These are phyloP conservation scores for Chondrosia reniformis DNA, from an alignment of 37 sponge, comb jelly and placozoan species.

Conservation along the genomic window DNA sequence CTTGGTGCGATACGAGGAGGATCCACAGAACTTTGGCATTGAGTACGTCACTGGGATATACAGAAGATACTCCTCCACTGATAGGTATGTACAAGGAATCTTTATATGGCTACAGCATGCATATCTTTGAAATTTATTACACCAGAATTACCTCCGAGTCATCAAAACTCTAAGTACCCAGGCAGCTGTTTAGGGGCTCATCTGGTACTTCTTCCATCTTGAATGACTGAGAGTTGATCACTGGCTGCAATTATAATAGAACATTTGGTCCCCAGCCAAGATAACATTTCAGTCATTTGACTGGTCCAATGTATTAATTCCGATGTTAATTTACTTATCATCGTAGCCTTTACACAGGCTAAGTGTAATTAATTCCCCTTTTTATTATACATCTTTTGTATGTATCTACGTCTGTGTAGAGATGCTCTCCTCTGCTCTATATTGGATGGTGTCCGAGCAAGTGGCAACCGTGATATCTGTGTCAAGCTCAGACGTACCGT, in stretches of 20 bases:
- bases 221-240: too few relatives aligned
- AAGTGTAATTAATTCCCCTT: too few relatives aligned
- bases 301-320: not conserved
- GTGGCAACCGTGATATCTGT: slow-evolving; percentile 94
- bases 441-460: slow-evolving; percentile 96
- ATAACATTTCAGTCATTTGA: too few relatives aligned
- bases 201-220: too few relatives aligned
- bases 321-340: not conserved
- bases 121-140: too few relatives aligned
- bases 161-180: not conserved
- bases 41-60: slow-evolving; percentile 77
- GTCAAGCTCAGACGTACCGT: slow-evolving; percentile 89
- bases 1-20: slow-evolving; percentile 82
- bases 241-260: too few relatives aligned
- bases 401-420: slow-evolving; percentile 28
- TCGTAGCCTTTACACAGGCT: too few relatives aligned
- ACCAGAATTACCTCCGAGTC: too few relatives aligned
- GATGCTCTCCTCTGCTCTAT: slow-evolving; percentile 96
- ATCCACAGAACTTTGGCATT: slow-evolving; percentile 94
- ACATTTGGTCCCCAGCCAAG: not conserved
- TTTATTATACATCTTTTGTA: not conserved
- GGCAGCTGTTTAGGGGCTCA: not conserved
- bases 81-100: slow-evolving; percentile 63
- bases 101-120: too few relatives aligned
- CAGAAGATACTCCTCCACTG: slow-evolving; percentile 78